These are phyloP conservation scores for Aphaenogaster ashmeadi DNA, from an alignment of 1,140 invertebrate genomes.

Conservation along the genomic window DNA sequence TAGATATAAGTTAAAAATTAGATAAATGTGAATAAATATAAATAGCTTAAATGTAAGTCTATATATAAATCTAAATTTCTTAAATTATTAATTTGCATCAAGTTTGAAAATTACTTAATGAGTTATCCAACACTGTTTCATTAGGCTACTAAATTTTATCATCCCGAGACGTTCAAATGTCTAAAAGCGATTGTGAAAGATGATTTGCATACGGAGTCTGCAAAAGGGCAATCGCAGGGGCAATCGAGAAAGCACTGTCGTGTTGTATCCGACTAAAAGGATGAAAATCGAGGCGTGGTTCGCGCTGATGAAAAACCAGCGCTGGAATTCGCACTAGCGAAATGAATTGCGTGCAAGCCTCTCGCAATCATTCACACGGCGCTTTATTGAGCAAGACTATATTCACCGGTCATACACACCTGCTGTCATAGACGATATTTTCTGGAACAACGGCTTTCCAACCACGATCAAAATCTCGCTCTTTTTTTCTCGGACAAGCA, in stretches of 20 bases:
- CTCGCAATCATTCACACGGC: conserved; percentile 68
- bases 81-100: not conserved
- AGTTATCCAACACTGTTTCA: not conserved
- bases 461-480: not conserved
- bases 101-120: not conserved
- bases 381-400: conserved; percentile 67
- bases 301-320: conserved; percentile 29
- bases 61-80: not conserved
- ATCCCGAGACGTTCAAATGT: not conserved
- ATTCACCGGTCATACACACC: conserved; percentile 59
- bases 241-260: not conserved
- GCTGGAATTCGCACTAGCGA: conserved; percentile 64
- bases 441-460: conserved; percentile 25
- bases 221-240: conserved; percentile 12
- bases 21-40: not conserved
- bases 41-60: not conserved
- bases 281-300: conserved; percentile 56
- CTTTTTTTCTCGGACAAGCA: not conserved
- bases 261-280: conserved; percentile 12
- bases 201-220: conserved; percentile 9
- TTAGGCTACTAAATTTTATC: not conserved
- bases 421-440: conserved; percentile 67
- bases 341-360: conserved; percentile 70
- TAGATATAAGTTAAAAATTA: not conserved
- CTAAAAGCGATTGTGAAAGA: conserved; percentile 6